Base-by-base conservation (phyloP, 2,113 vertebrate genomes). In the Bufo gargarizans region DNA sequence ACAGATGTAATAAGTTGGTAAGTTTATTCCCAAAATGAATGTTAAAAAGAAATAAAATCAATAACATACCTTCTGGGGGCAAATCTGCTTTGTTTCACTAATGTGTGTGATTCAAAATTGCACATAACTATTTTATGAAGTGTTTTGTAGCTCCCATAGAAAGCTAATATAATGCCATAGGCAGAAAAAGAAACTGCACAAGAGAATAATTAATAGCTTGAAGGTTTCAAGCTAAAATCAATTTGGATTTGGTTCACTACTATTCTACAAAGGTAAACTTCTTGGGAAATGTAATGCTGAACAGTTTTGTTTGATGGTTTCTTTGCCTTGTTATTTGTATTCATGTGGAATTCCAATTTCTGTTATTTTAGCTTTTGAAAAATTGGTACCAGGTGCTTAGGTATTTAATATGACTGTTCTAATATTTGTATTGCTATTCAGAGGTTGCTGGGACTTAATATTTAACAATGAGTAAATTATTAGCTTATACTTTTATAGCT, bases 81-180 rank as follows among this genome's bases (percentile, higher is more conserved):
- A 84, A 84, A 77, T 78, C 49, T 83, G 87, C 58, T 83, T 84
- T 89, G 87, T 89, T 89, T 89, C 87, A 78, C 87, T 89, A 84
- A 88, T 84, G 87, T 89, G 72, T 84, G 43, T 63, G 47, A 78
- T 89, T 89, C 58, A 89, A 63, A 89, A 89, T 59, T 56, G 80
- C 81, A 78, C 61, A 89, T 84, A 78, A 89, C 81, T 89, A 89
- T 88, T 88, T 88, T 77, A 89, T 84, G 82, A 89, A 84, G 82
- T 89, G 81, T 77, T 89, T 77, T 89, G 72, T 84, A 89, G 82
- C 81, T 88, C 80, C 87, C 79, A 88, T 49, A 83, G 80, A 88
- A 88, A 88, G 80, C n/a, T 16, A 69, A 84, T 84, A 89, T 78
- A 84, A 61, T 89, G 82, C 72, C 59, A 89, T 69, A 83, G 53